Evolutionary conservation across 53 echinoderm and acorn worm species (phyloP).

Genomic region (Stichopus horrens): DNA sequence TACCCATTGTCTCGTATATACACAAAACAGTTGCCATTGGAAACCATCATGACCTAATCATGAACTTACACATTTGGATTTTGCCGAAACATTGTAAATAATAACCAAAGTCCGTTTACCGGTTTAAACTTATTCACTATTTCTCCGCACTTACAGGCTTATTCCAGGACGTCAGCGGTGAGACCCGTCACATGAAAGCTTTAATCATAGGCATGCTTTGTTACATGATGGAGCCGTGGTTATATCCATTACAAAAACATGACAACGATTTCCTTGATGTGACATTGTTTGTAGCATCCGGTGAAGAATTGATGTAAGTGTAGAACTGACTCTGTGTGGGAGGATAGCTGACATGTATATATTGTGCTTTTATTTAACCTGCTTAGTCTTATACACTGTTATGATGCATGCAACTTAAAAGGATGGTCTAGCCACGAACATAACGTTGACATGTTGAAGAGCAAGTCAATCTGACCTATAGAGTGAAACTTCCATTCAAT

Average conservation of each 20-base stretch:
- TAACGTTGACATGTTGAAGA: too few species aligned
- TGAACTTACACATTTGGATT: not conserved
- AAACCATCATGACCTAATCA: conserved; percentile 1
- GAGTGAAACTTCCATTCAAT: too few species aligned
- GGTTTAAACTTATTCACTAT: not conserved
- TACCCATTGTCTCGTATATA: not conserved
- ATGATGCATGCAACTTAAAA: too few species aligned
- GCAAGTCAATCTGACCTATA: too few species aligned
- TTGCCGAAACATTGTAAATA: not conserved
- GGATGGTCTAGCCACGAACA: too few species aligned
- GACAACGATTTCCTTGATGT: conserved; percentile 11
- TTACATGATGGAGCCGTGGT: not conserved
- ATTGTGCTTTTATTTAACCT: too few species aligned
- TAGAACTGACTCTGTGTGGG: not conserved
- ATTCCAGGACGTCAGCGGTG: not conserved
- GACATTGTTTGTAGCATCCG: not conserved
- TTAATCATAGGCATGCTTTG: not conserved
- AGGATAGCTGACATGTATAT: too few species aligned
- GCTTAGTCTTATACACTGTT: too few species aligned
- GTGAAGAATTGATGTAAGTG: not conserved
- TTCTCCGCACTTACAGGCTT: not conserved
- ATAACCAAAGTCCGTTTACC: not conserved
- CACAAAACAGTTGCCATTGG: not conserved
- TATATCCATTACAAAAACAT: not conserved
- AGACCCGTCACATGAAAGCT: not conserved